phyloP scores from a whole-genome alignment of 2,797 vertebrate species.

The Eulemur coronatus region DNA sequence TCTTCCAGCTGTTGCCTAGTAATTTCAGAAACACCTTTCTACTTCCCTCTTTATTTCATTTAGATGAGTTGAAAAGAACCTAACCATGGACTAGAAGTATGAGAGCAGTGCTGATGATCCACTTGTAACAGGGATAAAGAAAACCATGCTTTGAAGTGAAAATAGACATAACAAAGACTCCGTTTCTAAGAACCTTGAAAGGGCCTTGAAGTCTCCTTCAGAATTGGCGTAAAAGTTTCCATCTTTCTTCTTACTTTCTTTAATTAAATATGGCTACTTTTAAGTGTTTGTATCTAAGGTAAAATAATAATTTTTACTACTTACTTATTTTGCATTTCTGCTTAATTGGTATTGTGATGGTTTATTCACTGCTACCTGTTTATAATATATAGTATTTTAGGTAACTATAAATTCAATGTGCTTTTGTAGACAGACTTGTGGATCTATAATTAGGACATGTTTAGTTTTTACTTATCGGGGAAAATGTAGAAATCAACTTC shows the following conservation, averaged over 20 bases:
- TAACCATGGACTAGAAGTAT: background rate
- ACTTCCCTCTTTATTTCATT: slow-evolving; percentile 10
- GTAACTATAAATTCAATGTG: background rate
- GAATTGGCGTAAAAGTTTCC: background rate
- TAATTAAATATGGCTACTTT: slow-evolving; percentile 11
- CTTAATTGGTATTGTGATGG: background rate
- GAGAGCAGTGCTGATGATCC: background rate
- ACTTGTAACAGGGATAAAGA: background rate
- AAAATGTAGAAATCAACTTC: background rate
- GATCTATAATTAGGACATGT: background rate
- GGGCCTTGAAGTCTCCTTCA: background rate
- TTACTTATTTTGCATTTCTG: background rate
- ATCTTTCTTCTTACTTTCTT: slow-evolving; percentile 32
- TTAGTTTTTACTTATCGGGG: background rate
- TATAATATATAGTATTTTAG: slow-evolving; percentile 1
- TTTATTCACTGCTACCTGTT: background rate
- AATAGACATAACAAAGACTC: background rate
- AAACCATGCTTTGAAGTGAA: slow-evolving; percentile 20
- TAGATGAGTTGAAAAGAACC: slow-evolving; percentile 20
- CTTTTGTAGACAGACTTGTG: background rate
- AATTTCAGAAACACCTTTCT: slow-evolving; percentile 31
- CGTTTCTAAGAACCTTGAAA: background rate
- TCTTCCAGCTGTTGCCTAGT: slow-evolving; percentile 37
- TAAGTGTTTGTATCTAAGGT: background rate
- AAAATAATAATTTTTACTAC: background rate